These are phyloP conservation scores for Scaeva pyrastri DNA, from an alignment of 2,888 invertebrate species.

Conservation along the genomic window DNA sequence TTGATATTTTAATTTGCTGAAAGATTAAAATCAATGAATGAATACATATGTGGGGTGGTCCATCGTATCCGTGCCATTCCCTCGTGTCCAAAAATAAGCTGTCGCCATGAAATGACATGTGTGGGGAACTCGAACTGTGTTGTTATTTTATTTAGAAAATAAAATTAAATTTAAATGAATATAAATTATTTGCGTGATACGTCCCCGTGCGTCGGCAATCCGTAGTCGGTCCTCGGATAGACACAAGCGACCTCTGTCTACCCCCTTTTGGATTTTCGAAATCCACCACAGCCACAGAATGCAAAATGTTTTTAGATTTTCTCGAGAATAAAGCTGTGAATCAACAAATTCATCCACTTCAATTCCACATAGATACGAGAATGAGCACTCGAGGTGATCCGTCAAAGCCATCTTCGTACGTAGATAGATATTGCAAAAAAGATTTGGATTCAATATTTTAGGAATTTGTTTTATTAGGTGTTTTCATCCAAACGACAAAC, in stretches of 20 bases:
- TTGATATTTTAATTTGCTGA: conserved; percentile 54
- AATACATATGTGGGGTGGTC: conserved; percentile 21
- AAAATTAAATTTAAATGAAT: conserved; percentile 54
- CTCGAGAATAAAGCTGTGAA: conserved; percentile 37
- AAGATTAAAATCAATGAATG: conserved; percentile 70
- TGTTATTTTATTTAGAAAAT: conserved; percentile 39
- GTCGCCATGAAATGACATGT: conserved; percentile 59
- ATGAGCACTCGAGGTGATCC: conserved; percentile 34
- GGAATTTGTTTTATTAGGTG: conserved; percentile 71
- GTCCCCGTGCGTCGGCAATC: no score
- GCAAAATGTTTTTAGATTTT: conserved; percentile 19
- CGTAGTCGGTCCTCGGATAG: background rate
- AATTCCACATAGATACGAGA: conserved; percentile 19
- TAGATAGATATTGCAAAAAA: conserved; percentile 5
- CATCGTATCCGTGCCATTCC: conserved; percentile 16
- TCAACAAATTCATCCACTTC: conserved; percentile 67
- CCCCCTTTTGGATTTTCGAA: conserved; percentile 22
- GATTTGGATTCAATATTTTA: conserved; percentile 9
- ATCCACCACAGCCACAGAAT: background rate
- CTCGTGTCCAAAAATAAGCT: conserved; percentile 63
- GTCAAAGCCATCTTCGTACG: conserved; percentile 10
- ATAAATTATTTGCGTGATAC: conserved; percentile 62
- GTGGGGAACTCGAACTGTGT: background rate
- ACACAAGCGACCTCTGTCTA: conserved; percentile 48
- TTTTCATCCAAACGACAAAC: conserved; percentile 34